Evolutionary conservation across 2,113 vertebrate genomes (phyloP).

Genomic region (human): DNA sequence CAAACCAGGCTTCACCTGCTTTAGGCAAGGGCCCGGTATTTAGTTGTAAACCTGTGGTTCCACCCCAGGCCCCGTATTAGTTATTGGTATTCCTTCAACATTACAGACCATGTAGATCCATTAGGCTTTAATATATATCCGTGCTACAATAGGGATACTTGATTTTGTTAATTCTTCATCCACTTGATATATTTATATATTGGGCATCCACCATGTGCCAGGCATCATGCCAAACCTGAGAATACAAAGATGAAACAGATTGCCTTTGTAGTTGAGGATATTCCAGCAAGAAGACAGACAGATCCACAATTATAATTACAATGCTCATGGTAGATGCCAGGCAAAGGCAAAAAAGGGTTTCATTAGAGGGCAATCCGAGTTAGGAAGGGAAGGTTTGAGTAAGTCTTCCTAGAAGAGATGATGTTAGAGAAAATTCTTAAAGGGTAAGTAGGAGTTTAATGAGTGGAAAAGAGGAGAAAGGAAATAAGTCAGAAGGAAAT

Average conservation of each 20-base stretch:
- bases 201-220: not conserved
- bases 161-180: slow-evolving; percentile 4
- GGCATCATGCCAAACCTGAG: not conserved
- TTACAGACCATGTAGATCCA: not conserved
- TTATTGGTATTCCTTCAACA: not conserved
- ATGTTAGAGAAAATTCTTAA: not conserved
- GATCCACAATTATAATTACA: not conserved
- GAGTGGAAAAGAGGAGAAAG: not conserved
- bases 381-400: not conserved
- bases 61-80: not conserved
- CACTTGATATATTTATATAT: not conserved
- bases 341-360: not conserved
- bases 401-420: not conserved
- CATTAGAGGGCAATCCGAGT: not conserved
- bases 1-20: slow-evolving; percentile 20
- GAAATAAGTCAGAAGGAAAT: not conserved
- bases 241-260: not conserved
- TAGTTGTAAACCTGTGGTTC: slow-evolving; percentile 28
- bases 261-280: not conserved
- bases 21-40: not conserved
- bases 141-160: not conserved
- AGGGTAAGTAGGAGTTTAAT: not conserved
- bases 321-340: not conserved
- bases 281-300: not conserved
- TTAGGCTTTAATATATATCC: no score